These are phyloP conservation scores for Seira musarum DNA, from an alignment of 2,888 invertebrate genomes.

Conservation along the genomic window DNA sequence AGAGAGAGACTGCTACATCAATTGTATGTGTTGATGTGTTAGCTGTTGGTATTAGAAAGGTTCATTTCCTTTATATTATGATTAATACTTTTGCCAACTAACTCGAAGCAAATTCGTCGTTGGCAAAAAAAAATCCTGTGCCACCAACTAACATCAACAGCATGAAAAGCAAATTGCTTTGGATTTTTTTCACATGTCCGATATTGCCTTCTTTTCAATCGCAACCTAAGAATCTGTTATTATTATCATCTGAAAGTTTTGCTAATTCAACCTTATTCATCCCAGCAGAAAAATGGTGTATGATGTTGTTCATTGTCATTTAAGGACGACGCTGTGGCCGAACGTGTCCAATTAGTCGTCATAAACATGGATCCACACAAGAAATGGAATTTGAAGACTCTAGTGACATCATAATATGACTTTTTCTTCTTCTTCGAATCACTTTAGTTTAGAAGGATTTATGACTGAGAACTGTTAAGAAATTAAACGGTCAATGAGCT, in stretches of 20 bases:
- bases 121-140: too few relatives aligned
- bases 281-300: background rate
- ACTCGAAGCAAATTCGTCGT: too few relatives aligned
- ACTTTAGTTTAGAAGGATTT: slow-evolving; percentile 39
- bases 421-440: background rate
- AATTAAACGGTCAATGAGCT: slow-evolving; percentile 61
- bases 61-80: too few relatives aligned
- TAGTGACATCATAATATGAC: slow-evolving; percentile 16
- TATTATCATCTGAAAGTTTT: background rate
- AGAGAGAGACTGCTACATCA: too few relatives aligned
- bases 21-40: too few relatives aligned
- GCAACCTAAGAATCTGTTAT: background rate
- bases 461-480: slow-evolving; percentile 56
- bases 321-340: background rate
- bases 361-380: background rate
- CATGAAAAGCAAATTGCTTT: background rate
- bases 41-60: too few relatives aligned
- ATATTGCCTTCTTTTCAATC: background rate
- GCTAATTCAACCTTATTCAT: background rate
- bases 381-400: background rate
- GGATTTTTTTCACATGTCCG: background rate
- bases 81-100: too few relatives aligned
- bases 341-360: background rate
- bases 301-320: background rate
- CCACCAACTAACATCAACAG: background rate